Base-by-base conservation (phyloP, 1,140 invertebrate genomes). In the Camponotus floridanus region DNA sequence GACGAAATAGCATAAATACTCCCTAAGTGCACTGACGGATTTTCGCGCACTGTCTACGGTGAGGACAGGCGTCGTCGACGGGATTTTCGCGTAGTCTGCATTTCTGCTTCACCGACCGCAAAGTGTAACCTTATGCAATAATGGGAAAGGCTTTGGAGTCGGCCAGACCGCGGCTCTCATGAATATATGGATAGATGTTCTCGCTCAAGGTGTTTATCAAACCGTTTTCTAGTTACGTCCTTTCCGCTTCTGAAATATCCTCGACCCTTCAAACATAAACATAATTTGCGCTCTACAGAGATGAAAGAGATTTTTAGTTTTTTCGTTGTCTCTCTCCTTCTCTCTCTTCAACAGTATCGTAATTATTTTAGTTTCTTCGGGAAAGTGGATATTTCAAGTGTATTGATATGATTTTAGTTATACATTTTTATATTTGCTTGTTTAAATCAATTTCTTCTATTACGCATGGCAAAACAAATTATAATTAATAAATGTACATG, bases 141-240 rank as follows among this genome's bases (percentile, higher is more conserved):
- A 90, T 88, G 90, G 89, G 91, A 92, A 92, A 93, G 90, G 89
- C 90, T 92, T 88, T 89, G 88, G 90, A 91, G 79, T 83, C 84
- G 87, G 73, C 80, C 89, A 80, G 91, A 87, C 90, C 79, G 84
- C 74, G 87, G 79, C 81, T 90, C 91, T 94, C 92, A 93, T 93
- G 92, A 93, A 94, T 93, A 92, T 91, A 93, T 92, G 91, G 91
- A 93, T 93, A 90, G 92, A 92, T 92, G 91, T 90, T 91, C 89
- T 92, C 90, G 87, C 90, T 91, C 87, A 91, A 92, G 92, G 92
- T 93, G 91, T 93, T 94, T 93, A 92, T 93, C 92, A 91, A 91
- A 80, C 86, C 89, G 91, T 93, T 93, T 93, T 92, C 88, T 86
- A 93, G 89, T 91, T 91, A 90, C 87, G 86, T 87, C 90, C 87